Conservation (phyloP, 2,113 vertebrate species). For the Pseudorectes ferrugineus region DNA sequence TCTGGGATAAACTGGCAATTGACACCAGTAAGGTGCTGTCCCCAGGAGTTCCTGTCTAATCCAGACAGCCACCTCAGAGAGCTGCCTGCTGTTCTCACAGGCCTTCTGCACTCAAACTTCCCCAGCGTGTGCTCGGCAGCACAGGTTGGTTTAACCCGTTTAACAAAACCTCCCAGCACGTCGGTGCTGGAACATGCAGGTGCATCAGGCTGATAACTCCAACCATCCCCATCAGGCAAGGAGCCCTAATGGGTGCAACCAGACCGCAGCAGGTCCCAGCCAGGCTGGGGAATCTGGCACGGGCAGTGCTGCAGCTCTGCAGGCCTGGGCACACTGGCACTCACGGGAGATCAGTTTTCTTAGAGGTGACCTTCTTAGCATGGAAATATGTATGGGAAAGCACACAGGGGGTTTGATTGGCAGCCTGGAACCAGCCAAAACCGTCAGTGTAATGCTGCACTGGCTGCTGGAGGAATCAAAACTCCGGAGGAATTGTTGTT, state of each 20-base stretch:
- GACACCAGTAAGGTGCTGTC: background rate
- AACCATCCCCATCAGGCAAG: background rate
- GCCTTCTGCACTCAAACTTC: background rate
- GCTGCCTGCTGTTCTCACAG: background rate
- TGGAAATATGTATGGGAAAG: background rate
- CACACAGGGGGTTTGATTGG: background rate
- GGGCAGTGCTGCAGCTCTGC: background rate
- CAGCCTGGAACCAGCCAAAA: background rate
- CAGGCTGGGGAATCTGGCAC: background rate
- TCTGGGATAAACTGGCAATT: background rate
- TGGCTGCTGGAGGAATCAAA: background rate
- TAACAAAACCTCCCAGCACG: background rate
- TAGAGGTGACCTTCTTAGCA: background rate
- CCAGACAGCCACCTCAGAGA: background rate
- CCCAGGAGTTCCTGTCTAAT: background rate
- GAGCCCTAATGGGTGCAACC: background rate
- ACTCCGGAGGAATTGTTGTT: background rate
- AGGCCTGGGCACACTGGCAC: background rate
- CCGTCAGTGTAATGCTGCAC: background rate
- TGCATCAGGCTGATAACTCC: background rate
- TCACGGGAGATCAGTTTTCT: background rate
- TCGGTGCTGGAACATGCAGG: background rate
- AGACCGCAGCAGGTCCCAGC: background rate
- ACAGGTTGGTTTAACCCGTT: background rate
- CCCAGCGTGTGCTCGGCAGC: background rate